These are phyloP conservation scores for Ellobius talpinus DNA, from an alignment of 2,113 vertebrate species.

Conservation along the genomic window DNA sequence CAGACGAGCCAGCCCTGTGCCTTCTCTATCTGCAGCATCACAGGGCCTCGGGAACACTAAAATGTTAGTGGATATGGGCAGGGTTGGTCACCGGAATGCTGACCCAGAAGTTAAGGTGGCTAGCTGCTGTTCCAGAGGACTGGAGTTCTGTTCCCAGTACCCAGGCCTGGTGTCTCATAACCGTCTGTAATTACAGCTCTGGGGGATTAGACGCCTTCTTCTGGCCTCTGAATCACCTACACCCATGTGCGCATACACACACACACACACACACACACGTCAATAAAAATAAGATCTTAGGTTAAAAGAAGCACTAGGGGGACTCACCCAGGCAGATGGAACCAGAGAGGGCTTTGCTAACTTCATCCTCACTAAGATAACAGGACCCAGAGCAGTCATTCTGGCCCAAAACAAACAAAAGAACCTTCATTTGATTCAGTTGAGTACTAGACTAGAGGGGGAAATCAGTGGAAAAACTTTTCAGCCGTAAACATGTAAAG, in stretches of 20 bases:
- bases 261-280: background rate
- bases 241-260: fast-evolving
- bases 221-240: background rate
- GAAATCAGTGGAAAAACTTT: too few species aligned
- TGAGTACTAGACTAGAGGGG: too few species aligned
- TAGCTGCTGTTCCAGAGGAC: background rate
- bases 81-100: too few species aligned
- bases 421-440: too few species aligned
- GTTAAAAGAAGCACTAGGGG: background rate
- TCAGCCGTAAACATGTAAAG: too few species aligned
- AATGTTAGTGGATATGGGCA: too few species aligned
- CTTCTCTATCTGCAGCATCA: background rate
- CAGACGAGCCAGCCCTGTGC: background rate
- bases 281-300: background rate
- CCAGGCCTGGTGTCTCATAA: background rate
- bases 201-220: background rate
- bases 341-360: background rate
- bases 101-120: background rate
- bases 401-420: too few species aligned
- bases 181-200: background rate
- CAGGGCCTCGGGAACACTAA: background rate
- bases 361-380: background rate
- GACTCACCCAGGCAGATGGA: background rate
- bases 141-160: background rate
- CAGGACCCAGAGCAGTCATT: background rate